phyloP scores from a whole-genome alignment of 2,888 invertebrate genomes.

The Lobophora halterata region DNA sequence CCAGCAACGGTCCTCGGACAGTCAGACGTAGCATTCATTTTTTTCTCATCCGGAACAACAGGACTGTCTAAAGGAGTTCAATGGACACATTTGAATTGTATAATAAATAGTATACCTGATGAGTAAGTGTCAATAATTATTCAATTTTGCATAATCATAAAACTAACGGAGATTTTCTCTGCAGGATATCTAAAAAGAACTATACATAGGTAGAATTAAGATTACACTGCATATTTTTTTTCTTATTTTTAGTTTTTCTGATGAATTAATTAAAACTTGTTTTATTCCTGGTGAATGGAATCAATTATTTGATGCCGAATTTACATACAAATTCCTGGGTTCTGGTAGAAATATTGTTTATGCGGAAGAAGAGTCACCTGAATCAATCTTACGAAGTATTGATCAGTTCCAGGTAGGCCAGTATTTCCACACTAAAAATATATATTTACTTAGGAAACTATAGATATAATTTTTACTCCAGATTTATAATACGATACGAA shows the following conservation, averaged over 20 bases:
- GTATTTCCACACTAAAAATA: too few relatives aligned
- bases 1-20: slow-evolving; percentile 70
- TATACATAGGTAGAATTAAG: too few relatives aligned
- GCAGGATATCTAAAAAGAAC: too few relatives aligned
- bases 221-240: too few relatives aligned
- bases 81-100: slow-evolving; percentile 81
- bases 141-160: too few relatives aligned
- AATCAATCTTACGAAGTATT: slow-evolving; percentile 41
- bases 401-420: slow-evolving; percentile 36
- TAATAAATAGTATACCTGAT: slow-evolving; percentile 53
- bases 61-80: slow-evolving; percentile 85
- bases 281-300: slow-evolving; percentile 60
- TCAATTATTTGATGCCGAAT: slow-evolving; percentile 61
- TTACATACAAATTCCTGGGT: slow-evolving; percentile 56
- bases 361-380: slow-evolving; percentile 33
- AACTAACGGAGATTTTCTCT: too few relatives aligned
- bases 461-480: too few relatives aligned
- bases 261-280: slow-evolving; percentile 44
- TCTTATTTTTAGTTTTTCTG: slow-evolving; percentile 46
- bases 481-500: too few relatives aligned
- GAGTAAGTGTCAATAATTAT: slow-evolving; percentile 45
- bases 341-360: slow-evolving; percentile 56
- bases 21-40: slow-evolving; percentile 59
- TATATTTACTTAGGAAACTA: too few relatives aligned
- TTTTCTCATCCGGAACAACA: slow-evolving; percentile 86